Evolutionary conservation across 2,888 invertebrate genomes (phyloP), one percentile per base, ranked within the genome.

Genomic region (Oxyteleia sp.): DNA sequence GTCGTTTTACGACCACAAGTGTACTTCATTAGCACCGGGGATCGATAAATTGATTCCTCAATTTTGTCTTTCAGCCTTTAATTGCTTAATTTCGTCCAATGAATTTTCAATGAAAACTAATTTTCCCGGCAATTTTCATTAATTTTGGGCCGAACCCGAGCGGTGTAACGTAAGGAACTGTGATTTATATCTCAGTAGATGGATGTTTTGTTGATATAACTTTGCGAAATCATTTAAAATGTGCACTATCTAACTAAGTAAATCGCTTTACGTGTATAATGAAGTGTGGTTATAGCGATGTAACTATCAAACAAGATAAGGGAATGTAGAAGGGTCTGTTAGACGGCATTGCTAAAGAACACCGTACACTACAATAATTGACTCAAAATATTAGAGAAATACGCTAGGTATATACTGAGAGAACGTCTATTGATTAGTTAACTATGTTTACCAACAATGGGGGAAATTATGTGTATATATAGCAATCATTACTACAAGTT

Each of bases 261-360:
- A 81, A 81, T 81, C 53, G 81, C 81, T 81, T 74, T 38, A 74
- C 74, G 81, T 74, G 81, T 59, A 68, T 69, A 81, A 74, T 74
- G 74, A 81, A 81, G 80, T 66, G 68, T 55, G 68, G 66, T 81
- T 80, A 80, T 81, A 81, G 68, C 72, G 80, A 68, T 61, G 61
- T 68, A 71, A 81, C 80, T 81, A 81, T 74, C 74, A 81, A 81
- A 81, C 68, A 74, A 81, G 80, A 81, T 81, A 81, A 81, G 80
- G 53, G 29, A 64, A 68, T 8, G 61, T 66, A 61, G 53, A 66
- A 61, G 68, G 68, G 66, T 68, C 74, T 47, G 66, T 43, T 74
- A 68, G 41, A 57, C 64, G 45, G 13, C 61, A 74, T 68, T 35
- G 47, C 45, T 32, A 43, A 68, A 68, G 61, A 61, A 74, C 51